These are phyloP conservation scores for Megalopta genalis DNA, from an alignment of 1,140 invertebrate species.

Conservation along the genomic window DNA sequence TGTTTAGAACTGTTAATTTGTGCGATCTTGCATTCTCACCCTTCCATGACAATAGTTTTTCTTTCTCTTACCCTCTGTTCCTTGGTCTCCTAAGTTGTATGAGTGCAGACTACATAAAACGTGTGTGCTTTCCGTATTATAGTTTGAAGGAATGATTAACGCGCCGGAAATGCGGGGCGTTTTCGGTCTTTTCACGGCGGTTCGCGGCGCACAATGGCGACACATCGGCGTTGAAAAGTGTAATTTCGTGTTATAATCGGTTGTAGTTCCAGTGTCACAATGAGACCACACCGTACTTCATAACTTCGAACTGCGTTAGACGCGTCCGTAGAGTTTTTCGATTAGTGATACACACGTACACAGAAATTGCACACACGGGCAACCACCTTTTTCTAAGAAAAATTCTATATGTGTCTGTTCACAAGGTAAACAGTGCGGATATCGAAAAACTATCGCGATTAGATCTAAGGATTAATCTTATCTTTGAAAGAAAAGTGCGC, in stretches of 20 bases:
- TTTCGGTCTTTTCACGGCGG: too few species aligned
- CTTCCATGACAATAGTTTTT: not conserved
- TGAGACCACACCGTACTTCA: not conserved
- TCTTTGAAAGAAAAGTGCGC: not conserved
- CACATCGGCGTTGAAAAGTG: not conserved
- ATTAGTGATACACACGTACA: not conserved
- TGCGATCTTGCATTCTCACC: too few species aligned
- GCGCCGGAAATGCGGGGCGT: not conserved
- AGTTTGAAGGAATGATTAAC: too few species aligned
- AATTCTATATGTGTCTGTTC: not conserved
- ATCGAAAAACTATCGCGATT: not conserved
- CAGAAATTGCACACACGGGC: not conserved
- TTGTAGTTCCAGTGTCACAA: not conserved
- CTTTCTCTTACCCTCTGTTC: not conserved
- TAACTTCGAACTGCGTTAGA: too few species aligned
- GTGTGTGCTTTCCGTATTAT: not conserved
- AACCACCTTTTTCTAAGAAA: not conserved
- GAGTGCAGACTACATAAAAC: not conserved
- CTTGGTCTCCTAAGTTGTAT: not conserved
- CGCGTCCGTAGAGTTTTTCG: not conserved
- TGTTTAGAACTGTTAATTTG: not conserved
- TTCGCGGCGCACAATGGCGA: not conserved
- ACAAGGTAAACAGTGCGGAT: not conserved
- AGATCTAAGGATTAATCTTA: constrained; percentile 28
- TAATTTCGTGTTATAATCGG: not conserved